Percentiles rank a stretch among this genome's conserved stretches.
phyloP scores from a whole-genome alignment of 2,113 vertebrate genomes.

The Uria aalge region DNA sequence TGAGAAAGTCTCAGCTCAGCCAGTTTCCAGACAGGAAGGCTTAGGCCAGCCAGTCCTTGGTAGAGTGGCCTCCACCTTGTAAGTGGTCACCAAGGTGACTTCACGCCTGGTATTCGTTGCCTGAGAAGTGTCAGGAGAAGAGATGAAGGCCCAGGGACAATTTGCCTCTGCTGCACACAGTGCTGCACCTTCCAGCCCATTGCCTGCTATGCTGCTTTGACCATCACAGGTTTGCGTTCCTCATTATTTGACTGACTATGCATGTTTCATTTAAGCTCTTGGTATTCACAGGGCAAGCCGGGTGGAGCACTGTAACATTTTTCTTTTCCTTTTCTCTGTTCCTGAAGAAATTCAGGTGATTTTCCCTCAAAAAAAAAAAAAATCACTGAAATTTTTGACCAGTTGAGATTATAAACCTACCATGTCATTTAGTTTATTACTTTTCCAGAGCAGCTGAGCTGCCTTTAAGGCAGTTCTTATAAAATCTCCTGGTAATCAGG shows the following conservation, averaged over 20 bases:
- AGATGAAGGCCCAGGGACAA: neutral
- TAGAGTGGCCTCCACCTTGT: neutral
- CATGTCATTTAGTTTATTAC: neutral
- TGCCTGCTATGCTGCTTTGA: neutral
- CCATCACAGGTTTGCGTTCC: neutral
- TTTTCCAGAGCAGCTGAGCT: neutral
- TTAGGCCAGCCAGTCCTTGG: neutral
- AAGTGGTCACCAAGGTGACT: neutral
- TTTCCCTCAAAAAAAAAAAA: neutral
- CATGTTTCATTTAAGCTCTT: neutral
- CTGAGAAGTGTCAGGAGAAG: neutral
- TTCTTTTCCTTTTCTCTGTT: neutral
- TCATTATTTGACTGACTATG: neutral
- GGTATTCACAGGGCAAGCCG: neutral
- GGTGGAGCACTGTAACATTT: neutral
- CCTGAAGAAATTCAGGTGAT: neutral
- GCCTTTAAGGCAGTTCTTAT: neutral
- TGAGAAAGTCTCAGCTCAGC: neutral
- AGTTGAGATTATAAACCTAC: neutral
- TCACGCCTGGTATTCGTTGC: fast-evolving
- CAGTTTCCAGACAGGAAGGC: neutral
- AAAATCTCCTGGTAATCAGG: neutral
- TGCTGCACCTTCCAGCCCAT: neutral
- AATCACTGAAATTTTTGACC: neutral
- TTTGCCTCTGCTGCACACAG: neutral